Percentiles rank a stretch among this genome's conserved stretches.
These are phyloP conservation scores for Hypselothyrea guttata DNA, from an alignment of 2,888 invertebrate genomes.

Conservation along the genomic window DNA sequence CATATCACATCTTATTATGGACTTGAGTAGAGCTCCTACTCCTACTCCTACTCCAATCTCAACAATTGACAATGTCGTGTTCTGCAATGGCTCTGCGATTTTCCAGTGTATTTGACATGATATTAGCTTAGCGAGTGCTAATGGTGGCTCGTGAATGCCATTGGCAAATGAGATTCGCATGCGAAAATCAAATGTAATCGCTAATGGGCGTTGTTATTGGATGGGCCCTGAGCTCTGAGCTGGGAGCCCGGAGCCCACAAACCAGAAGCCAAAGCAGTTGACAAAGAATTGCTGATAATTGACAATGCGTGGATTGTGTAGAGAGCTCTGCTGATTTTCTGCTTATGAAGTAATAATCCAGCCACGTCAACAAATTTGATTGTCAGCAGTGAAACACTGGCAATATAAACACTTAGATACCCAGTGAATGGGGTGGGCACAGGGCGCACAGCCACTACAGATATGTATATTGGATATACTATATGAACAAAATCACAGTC, in stretches of 20 bases:
- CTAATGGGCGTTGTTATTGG: slow-evolving; percentile 62
- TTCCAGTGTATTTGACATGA: slow-evolving; percentile 64
- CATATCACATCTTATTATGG: slow-evolving; percentile 39
- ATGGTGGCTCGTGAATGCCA: slow-evolving; percentile 64
- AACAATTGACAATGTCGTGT: slow-evolving; percentile 24
- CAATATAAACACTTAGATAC: slow-evolving; percentile 39
- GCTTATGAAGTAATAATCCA: slow-evolving; percentile 78
- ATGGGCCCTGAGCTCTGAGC: slow-evolving; percentile 38
- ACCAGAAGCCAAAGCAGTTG: slow-evolving; percentile 39
- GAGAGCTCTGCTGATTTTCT: slow-evolving; percentile 44
- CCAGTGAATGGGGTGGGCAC: slow-evolving; percentile 11
- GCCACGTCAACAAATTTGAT: slow-evolving; percentile 78
- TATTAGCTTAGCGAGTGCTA: slow-evolving; percentile 67
- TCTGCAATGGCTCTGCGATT: slow-evolving; percentile 28
- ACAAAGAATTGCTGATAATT: slow-evolving; percentile 73
- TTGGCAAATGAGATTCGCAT: slow-evolving; percentile 72
- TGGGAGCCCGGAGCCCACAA: slow-evolving; percentile 32
- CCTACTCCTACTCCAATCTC: not conserved
- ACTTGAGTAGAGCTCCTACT: not conserved
- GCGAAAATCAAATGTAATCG: slow-evolving; percentile 70
- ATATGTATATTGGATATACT: slow-evolving; percentile 12
- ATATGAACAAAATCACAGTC: slow-evolving; percentile 54
- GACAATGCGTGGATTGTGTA: slow-evolving; percentile 54
- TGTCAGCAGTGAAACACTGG: slow-evolving; percentile 66
- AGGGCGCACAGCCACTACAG: slow-evolving; percentile 9